Conservation (phyloP, 1,140 invertebrate genomes). For the Halictus rubicundus region DNA sequence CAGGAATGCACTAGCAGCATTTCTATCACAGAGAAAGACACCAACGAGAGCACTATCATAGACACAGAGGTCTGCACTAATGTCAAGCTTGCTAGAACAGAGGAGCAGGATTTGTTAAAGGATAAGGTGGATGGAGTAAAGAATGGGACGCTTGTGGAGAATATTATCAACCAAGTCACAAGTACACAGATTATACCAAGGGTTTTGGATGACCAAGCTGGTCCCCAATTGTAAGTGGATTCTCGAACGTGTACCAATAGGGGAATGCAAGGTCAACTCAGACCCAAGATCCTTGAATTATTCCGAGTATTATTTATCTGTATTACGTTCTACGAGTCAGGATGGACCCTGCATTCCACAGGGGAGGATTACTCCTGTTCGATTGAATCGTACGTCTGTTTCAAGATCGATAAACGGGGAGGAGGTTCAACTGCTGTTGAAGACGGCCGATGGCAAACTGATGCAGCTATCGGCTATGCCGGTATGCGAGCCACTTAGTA, state of each 20-base stretch:
- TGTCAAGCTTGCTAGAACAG: constrained; percentile 33
- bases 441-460: constrained; percentile 80
- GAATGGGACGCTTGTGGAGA: constrained; percentile 41
- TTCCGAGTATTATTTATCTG: too few relatives aligned
- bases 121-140: constrained; percentile 32
- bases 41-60: constrained; percentile 36
- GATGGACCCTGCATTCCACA: too few relatives aligned
- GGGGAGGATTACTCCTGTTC: too few relatives aligned
- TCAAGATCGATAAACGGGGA: constrained; percentile 74
- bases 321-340: too few relatives aligned
- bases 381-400: background rate
- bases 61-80: constrained; percentile 38
- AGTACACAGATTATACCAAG: constrained; percentile 58
- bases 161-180: constrained; percentile 66
- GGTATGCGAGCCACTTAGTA: constrained; percentile 56
- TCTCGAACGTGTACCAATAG: background rate
- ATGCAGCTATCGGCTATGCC: constrained; percentile 78
- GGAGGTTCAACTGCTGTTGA: constrained; percentile 79
- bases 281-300: too few relatives aligned
- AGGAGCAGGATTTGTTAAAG: constrained; percentile 48
- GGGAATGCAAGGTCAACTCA: too few relatives aligned
- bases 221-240: constrained; percentile 56
- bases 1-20: constrained; percentile 51
- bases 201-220: constrained; percentile 29
- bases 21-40: constrained; percentile 49